Conservation (phyloP, 2,797 vertebrate genomes). For the Odontamblyopus lacepedii region DNA sequence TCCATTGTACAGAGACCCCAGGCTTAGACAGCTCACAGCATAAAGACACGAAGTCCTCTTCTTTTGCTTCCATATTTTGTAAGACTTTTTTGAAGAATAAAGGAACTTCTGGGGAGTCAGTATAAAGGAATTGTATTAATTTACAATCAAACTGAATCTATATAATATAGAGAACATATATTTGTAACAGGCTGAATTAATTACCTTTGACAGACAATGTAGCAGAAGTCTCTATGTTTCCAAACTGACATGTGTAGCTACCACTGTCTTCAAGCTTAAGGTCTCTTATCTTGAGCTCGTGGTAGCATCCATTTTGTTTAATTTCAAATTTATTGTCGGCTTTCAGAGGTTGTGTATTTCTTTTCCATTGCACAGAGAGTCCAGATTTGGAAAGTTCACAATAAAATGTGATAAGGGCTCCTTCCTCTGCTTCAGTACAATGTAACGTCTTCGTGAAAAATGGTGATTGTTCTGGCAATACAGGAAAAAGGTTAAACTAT, state of each 20-base stretch:
- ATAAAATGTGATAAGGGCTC: conserved; percentile 64
- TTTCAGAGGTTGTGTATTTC: conserved; percentile 76
- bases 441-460: conserved; percentile 78
- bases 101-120: conserved; percentile 23
- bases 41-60: conserved; percentile 56
- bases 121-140: not conserved
- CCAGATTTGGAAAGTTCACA: conserved; percentile 81
- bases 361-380: conserved; percentile 78
- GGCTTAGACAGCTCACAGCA: conserved; percentile 77
- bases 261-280: conserved; percentile 83
- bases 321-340: conserved; percentile 78
- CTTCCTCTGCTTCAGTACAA: conserved; percentile 76
- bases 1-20: conserved; percentile 74
- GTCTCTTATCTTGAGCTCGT: conserved; percentile 78
- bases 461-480: conserved; percentile 55
- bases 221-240: conserved; percentile 53
- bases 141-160: not conserved
- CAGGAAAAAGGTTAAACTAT: not conserved
- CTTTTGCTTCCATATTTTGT: conserved; percentile 51
- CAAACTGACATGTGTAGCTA: conserved; percentile 78
- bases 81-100: conserved; percentile 55
- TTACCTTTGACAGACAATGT: conserved; percentile 59
- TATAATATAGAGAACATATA: not conserved
- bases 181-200: not conserved
- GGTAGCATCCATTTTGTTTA: conserved; percentile 72